These are phyloP conservation scores for Chloroclystis v-ata DNA, from an alignment of 2,888 invertebrate species.

Conservation along the genomic window DNA sequence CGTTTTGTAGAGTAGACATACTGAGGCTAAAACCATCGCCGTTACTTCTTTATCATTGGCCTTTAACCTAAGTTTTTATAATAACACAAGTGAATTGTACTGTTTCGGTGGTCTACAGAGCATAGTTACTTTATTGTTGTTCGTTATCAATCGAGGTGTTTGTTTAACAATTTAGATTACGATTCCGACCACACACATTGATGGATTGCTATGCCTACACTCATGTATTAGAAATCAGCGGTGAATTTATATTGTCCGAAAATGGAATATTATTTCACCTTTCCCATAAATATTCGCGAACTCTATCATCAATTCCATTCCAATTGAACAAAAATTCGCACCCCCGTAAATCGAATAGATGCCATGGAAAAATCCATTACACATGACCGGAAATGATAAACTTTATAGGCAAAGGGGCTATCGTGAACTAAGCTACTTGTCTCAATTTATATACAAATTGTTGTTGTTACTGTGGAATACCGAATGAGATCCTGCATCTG, in stretches of 20 bases:
- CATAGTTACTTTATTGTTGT: constrained; percentile 24
- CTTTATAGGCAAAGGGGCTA: constrained; percentile 44
- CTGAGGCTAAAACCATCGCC: constrained; percentile 21
- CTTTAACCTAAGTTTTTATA: constrained; percentile 36
- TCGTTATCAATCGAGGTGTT: constrained; percentile 30
- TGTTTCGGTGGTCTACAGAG: constrained; percentile 35
- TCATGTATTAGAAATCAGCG: not conserved
- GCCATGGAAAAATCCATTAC: constrained; percentile 40
- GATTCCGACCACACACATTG: constrained; percentile 18
- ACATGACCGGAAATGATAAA: constrained; percentile 44
- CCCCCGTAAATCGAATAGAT: constrained; percentile 27
- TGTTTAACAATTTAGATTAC: constrained; percentile 23
- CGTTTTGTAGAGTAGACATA: too few relatives aligned
- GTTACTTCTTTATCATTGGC: constrained; percentile 40
- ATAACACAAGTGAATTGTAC: constrained; percentile 33
- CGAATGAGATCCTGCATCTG: constrained; percentile 39
- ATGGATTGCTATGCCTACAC: constrained; percentile 15
- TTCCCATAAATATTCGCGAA: constrained; percentile 22
- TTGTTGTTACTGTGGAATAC: constrained; percentile 46
- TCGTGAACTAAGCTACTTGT: constrained; percentile 44
- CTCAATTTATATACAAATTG: constrained; percentile 53
- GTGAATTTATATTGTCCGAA: constrained; percentile 12
- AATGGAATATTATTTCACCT: constrained; percentile 24
- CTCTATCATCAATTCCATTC: constrained; percentile 21
- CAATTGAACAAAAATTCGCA: constrained; percentile 30